Evolutionary conservation across 2,888 invertebrate genomes (phyloP), one percentile per base, ranked within the genome.

Genomic region (Tribolium freemani): DNA sequence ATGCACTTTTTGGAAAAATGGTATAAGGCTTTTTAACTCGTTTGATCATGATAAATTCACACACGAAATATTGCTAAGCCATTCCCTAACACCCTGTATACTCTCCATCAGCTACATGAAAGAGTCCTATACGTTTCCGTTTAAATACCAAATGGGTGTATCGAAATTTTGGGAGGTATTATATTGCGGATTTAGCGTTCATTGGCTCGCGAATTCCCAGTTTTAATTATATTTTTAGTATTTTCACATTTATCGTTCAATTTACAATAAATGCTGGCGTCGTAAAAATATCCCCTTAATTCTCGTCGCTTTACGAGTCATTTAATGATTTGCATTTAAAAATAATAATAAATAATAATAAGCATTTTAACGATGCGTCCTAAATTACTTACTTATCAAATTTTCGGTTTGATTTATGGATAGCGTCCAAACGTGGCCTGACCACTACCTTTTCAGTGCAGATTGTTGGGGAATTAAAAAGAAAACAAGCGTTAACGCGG

Each of bases 401-500:
- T 72, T 72, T 68, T 72, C 67, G 58, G 63, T 56, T 48, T 30
- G 56, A 70, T 61, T 63, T 63, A 56, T 54, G 46, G 2, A 21
- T 51, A 13, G 31, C 0, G 11, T 3, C 21, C 26, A 26, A 26
- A 26, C 5, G 26, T 21, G 9, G 21, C 20, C 53, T n/a, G 16
- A 10, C 46, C 31, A 4, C 30, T 20, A 11, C 11, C 60, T 57
- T n/a, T n/a, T n/a, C n/a, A n/a, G 66, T 71, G 38, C 67, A 54
- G 63, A 69, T 72, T 72, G 72, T 57, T 26, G 58, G 64, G 71
- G 72, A 76, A 78, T 78, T 75, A 76, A 76, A 78, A 77, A 75
- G 74, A 77, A 77, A 76, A 75, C 75, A 75, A 76, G 76, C 78
- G 76, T 77, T 77, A 77, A 67, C 70, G 45, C 26, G 9, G 61